Evolutionary conservation across 2,113 vertebrate genomes (phyloP).

Genomic region (Tachuris rubrigastra): DNA sequence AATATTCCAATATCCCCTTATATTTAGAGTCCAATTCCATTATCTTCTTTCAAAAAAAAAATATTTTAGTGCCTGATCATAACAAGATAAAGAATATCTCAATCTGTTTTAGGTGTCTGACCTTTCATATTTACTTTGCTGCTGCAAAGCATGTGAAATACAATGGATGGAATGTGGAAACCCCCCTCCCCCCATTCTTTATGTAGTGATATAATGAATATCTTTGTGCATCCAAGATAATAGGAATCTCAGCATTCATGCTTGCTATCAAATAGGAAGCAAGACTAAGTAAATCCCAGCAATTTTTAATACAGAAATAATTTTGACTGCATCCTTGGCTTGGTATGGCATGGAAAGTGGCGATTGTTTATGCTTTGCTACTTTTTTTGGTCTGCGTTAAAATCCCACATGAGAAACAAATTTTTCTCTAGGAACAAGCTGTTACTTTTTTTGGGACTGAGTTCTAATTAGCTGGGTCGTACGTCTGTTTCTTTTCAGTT

Average conservation of each 20-base stretch:
- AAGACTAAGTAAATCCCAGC: not conserved
- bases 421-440: slow-evolving; percentile 50
- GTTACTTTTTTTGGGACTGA: slow-evolving; percentile 25
- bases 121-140: not conserved
- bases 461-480: not conserved
- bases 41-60: not conserved
- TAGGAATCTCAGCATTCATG: not conserved
- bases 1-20: not conserved
- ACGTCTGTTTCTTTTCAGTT: not conserved
- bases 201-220: not conserved
- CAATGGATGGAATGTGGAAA: not conserved
- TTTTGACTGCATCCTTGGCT: not conserved
- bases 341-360: not conserved
- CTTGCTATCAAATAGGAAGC: not conserved
- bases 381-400: slow-evolving; percentile 23
- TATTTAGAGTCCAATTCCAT: not conserved
- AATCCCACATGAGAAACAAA: slow-evolving; percentile 25
- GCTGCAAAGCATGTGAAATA: not conserved
- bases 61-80: not conserved
- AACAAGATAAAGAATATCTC: not conserved
- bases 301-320: not conserved
- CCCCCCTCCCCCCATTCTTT: not conserved
- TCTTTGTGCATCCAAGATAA: not conserved
- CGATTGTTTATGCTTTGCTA: slow-evolving; percentile 17
- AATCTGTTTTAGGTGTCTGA: not conserved